These are phyloP conservation scores for Ceryle rudis DNA, from an alignment of 2,797 vertebrate species.

Conservation along the genomic window DNA sequence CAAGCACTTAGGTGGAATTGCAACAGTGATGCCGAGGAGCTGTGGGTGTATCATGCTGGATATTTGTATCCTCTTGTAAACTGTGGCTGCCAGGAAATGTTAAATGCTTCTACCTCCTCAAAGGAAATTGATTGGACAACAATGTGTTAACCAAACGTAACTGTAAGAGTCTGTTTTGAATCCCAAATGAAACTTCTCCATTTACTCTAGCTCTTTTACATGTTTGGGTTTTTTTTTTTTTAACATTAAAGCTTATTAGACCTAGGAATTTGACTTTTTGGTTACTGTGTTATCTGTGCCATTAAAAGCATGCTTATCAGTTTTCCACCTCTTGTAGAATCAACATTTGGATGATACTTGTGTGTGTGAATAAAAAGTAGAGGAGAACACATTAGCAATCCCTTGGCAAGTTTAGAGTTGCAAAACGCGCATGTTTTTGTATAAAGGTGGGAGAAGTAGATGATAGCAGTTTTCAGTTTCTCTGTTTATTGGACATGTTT, in stretches of 20 bases:
- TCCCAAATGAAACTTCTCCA: background rate
- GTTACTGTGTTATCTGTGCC: background rate
- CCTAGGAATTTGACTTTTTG: background rate
- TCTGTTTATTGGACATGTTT: background rate
- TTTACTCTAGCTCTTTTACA: background rate
- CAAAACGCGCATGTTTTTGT: background rate
- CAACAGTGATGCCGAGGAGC: background rate
- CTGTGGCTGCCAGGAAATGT: background rate
- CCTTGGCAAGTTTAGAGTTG: background rate
- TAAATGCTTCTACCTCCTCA: background rate
- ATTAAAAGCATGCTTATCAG: background rate
- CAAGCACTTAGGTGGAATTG: background rate
- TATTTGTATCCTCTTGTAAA: background rate
- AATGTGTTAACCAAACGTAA: background rate
- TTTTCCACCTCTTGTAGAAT: background rate
- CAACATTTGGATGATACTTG: background rate
- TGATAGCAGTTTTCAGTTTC: background rate
- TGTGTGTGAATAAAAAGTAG: background rate
- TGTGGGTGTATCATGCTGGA: background rate
- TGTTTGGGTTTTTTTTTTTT: background rate
- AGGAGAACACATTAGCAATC: background rate
- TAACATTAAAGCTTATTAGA: background rate
- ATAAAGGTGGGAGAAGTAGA: background rate
- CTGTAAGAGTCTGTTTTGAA: background rate
- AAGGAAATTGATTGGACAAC: background rate